Evolutionary conservation across 2,797 vertebrate species (phyloP).

Genomic region (Pseudochaenichthys georgianus): DNA sequence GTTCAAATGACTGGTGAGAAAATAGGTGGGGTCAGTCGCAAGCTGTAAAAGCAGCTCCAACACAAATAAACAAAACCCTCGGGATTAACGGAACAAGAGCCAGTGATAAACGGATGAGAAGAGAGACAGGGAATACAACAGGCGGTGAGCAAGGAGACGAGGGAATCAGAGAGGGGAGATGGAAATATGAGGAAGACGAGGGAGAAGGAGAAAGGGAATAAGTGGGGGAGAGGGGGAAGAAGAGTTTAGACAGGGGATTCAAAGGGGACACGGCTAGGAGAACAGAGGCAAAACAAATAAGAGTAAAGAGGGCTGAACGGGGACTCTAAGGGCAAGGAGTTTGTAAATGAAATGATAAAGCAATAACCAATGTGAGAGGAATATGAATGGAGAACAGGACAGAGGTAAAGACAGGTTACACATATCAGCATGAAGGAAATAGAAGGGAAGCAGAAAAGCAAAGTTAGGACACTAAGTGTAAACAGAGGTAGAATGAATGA

Average conservation of each 20-base stretch:
- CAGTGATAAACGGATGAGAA: constrained; percentile 83
- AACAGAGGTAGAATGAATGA: too few relatives aligned
- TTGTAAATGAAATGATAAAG: constrained; percentile 43
- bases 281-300: constrained; percentile 53
- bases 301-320: background rate
- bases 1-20: constrained; percentile 88
- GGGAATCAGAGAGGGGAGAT: constrained; percentile 65
- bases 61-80: constrained; percentile 90
- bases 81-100: constrained; percentile 84
- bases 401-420: constrained; percentile 8
- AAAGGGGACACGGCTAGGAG: constrained; percentile 5
- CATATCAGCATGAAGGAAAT: background rate
- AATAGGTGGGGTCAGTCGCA: constrained; percentile 88
- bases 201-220: constrained; percentile 30
- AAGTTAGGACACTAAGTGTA: background rate
- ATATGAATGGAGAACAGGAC: background rate
- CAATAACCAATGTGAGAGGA: constrained; percentile 5
- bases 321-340: constrained; percentile 1
- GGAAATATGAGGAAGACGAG: constrained; percentile 52
- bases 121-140: constrained; percentile 73
- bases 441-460: background rate
- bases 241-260: constrained; percentile 62
- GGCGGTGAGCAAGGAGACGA: constrained; percentile 64
- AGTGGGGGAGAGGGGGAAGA: constrained; percentile 7
- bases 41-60: constrained; percentile 88